Evolutionary conservation across 2,797 vertebrate genomes (phyloP), one percentile per base, ranked within the genome.

Genomic region (Alcedo atthis): DNA sequence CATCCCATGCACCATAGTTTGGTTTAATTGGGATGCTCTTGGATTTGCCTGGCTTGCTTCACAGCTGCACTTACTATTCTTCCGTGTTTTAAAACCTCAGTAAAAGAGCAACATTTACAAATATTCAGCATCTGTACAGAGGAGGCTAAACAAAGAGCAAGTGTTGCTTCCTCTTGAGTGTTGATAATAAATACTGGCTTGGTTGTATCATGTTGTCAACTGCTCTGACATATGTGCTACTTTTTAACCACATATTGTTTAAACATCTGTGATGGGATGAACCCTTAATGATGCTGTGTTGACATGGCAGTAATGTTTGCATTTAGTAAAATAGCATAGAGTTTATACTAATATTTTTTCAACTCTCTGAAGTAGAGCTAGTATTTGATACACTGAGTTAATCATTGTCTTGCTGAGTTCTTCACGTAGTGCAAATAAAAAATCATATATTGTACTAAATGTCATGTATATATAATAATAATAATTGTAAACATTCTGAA

Each of bases 171-270:
- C 68, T 70, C 78, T 80, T 59, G 78, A 89, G 86, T 87, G 90
- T 80, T 90, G 90, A 92, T 95, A 93, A 87, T 94, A 91, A 92
- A 94, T 79, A 92, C 57, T 91, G 78, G 24, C 73, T 77, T 89
- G 68, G 73, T 78, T 90, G 58, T 93, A 90, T 92, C 86, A 14
- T 90, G 69, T 95, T 89, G 78, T 95, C 94, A 95, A 66, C 89
- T 93, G 92, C 81, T 94, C 67, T 94, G 85, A 87, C 91, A 42
- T 69, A 92, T 92, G 90, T 91, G 81, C 58, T 87, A 58, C 79
- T 75, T 90, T 95, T 95, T 81, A 94, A 93, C 84, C 93, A 92
- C 87, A 90, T 92, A 93, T 96, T 92, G 81, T 96, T 95, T 83
- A 92, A 95, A 90, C 92, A 91, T 96, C 86, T 96, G 88, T 87